These are phyloP conservation scores for Psophia crepitans DNA, from an alignment of 2,113 vertebrate species.

Conservation along the genomic window DNA sequence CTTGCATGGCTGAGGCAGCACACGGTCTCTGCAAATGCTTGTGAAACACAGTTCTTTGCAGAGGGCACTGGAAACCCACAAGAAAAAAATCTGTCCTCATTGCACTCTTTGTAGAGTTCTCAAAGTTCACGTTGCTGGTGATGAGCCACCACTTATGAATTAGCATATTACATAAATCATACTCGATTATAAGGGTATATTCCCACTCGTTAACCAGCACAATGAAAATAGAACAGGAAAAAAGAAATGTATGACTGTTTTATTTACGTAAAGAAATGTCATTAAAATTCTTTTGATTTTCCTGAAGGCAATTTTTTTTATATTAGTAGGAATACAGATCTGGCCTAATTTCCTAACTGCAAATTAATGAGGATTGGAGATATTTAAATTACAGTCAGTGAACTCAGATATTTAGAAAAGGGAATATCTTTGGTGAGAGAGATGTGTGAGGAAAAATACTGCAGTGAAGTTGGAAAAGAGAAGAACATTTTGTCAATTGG, in stretches of 20 bases:
- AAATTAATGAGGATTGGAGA: conserved; percentile 63
- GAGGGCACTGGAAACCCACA: neutral
- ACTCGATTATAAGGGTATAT: conserved; percentile 37
- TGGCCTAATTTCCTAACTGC: conserved; percentile 65
- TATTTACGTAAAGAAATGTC: conserved; percentile 64
- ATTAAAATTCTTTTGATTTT: conserved; percentile 73
- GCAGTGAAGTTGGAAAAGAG: conserved; percentile 1
- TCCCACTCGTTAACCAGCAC: conserved; percentile 52
- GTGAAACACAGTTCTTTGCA: neutral
- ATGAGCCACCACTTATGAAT: conserved; percentile 35
- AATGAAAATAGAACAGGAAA: conserved; percentile 67
- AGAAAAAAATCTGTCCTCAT: neutral
- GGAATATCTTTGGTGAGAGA: neutral
- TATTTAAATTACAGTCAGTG: conserved; percentile 58
- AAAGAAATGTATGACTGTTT: conserved; percentile 53
- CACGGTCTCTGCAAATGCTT: neutral
- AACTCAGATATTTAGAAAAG: conserved; percentile 45
- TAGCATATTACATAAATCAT: conserved; percentile 69
- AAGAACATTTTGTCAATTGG: neutral
- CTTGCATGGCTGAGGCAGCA: neutral
- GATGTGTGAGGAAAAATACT: conserved; percentile 26
- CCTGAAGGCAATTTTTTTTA: conserved; percentile 55
- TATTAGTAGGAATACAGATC: conserved; percentile 53
- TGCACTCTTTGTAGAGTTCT: conserved; percentile 39
- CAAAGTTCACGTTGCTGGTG: conserved; percentile 34